Base-by-base conservation (phyloP, 1,140 invertebrate species). In the Drosophila santomea region DNA sequence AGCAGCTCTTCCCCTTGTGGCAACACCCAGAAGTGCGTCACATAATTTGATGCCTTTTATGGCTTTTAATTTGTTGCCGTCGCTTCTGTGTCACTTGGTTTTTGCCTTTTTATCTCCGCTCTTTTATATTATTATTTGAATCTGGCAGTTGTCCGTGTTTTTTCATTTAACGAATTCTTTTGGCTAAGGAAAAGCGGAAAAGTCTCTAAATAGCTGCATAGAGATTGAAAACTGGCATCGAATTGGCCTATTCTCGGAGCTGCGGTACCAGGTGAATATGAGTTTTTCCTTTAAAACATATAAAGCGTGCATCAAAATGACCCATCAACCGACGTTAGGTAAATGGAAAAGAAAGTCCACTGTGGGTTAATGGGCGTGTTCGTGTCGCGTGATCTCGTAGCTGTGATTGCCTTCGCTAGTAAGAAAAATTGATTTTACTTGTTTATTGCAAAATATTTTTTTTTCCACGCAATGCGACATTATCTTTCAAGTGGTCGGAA, bases 41-140 rank as follows among this genome's bases (percentile, higher is more conserved):
- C 83, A 88, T 86, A 89, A 86, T 86, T 86, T 86, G 79, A 86
- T 86, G 83, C 63, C 84, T 88, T 86, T 86, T 83, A 86, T 86
- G 83, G 83, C 72, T 80, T 89, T 86, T 86, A 88, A 88, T 86
- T 86, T 86, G 84, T 86, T 86, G 84, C 62, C 55, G 73, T 62
- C 69, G 74, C 75, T 58, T 59, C 52, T 66, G 55, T 58, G 62
- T 55, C 60, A 28, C 35, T 73, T 61, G 69, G 54, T 61, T 56
- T 38, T 57, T 82, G 78, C 66, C 67, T 56, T 54, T 51, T 14
- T 51, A n/a, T 14, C 39, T 55, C 10, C 35, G 14, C 12, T 48
- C 75, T 67, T 64, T 71, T 39, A 43, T 55, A 71, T 57, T 71
- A 58, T 43, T 43, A 71, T 72, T 72, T 72, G 66, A 72, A 72